Evolutionary conservation across 2,888 invertebrate species (phyloP), one percentile per base, ranked within the genome.

Genomic region (Sarcophaga carnaria): DNA sequence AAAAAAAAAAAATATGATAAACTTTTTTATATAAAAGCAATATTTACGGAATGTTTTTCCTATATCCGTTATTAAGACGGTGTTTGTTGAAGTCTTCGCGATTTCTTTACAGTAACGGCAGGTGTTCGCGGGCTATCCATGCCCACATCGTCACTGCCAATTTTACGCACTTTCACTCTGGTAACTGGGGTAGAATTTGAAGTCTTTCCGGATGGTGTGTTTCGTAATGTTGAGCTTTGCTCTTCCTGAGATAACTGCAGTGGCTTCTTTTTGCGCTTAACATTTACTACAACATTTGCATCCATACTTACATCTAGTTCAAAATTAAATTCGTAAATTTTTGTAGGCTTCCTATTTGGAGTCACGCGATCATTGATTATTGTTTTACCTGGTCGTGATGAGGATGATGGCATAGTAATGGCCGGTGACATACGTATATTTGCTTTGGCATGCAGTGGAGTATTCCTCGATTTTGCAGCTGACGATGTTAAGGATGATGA

Each of bases 221-320:
- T 62, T 63, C 14, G 67, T 47, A 54, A 49, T 12, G 66, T 66
- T 45, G 64, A 14, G 3, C 59, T 64, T 59, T 78, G 72, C 14
- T 67, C 3, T 60, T 83, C 80, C 45, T 79, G 80, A 27, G 69
- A 78, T n/a, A 63, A 77, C n/a, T 84, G 81, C n/a, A 84, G 54
- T n/a, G 87, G 80, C 84, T 92, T 93, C 87, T 91, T 92, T 87
- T 93, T 93, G 20, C 94, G 92, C 85, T 92, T 93, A 0, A 94
- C 92, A 85, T 93, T 93, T 1, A 94, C 92, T 80, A 94, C 90
- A 54, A 94, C 92, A 90, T 94, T 92, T n/a, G 93, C 93, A 87
- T 94, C 93, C 91, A 93, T 89, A 85, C 93, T 93, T 6, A 94
- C 93, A 88, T 94, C 93, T 54, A 94, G 85, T 82, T 93, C 93